Percentiles rank a stretch among this genome's conserved stretches.
phyloP scores from a whole-genome alignment of 2,797 vertebrate genomes.

The Gymnothorax javanicus region DNA sequence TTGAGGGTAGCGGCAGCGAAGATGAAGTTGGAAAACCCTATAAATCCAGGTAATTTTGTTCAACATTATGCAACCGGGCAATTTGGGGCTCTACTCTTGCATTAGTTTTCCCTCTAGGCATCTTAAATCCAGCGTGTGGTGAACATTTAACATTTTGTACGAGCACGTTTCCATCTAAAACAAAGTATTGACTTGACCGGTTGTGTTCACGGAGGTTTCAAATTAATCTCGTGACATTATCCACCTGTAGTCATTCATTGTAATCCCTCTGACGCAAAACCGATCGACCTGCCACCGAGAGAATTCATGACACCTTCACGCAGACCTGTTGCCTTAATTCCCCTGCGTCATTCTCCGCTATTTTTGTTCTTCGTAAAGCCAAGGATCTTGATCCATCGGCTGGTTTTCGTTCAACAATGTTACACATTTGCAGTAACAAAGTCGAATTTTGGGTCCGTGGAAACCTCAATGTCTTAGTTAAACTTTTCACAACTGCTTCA shows the following conservation, averaged over 20 bases:
- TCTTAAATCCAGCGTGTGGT: background rate
- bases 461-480: too few species aligned
- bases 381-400: background rate
- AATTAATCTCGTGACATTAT: slow-evolving; percentile 31
- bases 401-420: background rate
- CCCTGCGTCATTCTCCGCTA: slow-evolving; percentile 65
- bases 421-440: background rate
- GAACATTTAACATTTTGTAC: background rate
- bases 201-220: background rate
- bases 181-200: background rate
- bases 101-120: background rate
- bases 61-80: background rate
- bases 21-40: slow-evolving; percentile 80
- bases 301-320: slow-evolving; percentile 57
- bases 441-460: background rate
- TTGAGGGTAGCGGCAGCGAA: slow-evolving; percentile 87
- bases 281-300: slow-evolving; percentile 51
- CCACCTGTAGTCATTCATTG: slow-evolving; percentile 53
- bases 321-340: slow-evolving; percentile 61
- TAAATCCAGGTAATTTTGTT: slow-evolving; percentile 76
- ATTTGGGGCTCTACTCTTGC: background rate
- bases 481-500: background rate
- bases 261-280: slow-evolving; percentile 35
- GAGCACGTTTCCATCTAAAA: background rate
- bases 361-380: slow-evolving; percentile 42